Conservation (phyloP, 1,140 invertebrate genomes). For the Apis laboriosa region DNA sequence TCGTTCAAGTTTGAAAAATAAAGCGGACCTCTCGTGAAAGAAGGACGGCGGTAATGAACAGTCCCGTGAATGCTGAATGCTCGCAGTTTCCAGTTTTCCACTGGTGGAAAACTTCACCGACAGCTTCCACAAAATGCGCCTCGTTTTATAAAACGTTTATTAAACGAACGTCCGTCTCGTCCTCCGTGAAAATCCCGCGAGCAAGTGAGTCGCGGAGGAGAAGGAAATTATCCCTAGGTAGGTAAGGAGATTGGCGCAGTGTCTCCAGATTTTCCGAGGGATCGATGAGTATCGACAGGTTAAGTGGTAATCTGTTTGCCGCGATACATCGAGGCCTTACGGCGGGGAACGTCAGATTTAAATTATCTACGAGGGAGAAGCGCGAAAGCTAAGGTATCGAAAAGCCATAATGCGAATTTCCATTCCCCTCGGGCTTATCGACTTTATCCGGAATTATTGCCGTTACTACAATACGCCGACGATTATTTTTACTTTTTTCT, state of each 20-base stretch:
- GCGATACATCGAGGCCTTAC: slow-evolving; percentile 1
- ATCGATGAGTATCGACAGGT: neutral
- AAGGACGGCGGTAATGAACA: slow-evolving; percentile 39
- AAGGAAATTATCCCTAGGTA: no score
- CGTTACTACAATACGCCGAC: neutral
- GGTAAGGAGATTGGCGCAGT: no score
- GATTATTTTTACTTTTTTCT: slow-evolving; percentile 18
- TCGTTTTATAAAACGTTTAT: slow-evolving; percentile 7
- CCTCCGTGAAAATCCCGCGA: neutral
- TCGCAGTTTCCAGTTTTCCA: neutral
- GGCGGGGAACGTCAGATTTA: slow-evolving; percentile 19
- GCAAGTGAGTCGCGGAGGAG: neutral
- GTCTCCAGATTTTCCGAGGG: neutral
- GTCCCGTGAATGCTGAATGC: slow-evolving; percentile 30
- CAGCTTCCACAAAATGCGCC: neutral
- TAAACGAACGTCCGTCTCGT: neutral
- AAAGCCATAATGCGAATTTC: slow-evolving; percentile 41
- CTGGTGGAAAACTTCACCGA: neutral
- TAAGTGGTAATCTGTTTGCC: neutral
- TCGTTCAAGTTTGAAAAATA: slow-evolving; percentile 53
- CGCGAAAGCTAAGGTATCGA: slow-evolving; percentile 17
- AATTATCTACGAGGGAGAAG: slow-evolving; percentile 13
- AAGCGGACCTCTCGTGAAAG: slow-evolving; percentile 10
- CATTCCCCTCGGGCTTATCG: slow-evolving; percentile 18
- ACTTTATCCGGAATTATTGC: slow-evolving; percentile 34